Evolutionary conservation across 2,797 vertebrate genomes (phyloP).

Genomic region (Vultur gryphus): DNA sequence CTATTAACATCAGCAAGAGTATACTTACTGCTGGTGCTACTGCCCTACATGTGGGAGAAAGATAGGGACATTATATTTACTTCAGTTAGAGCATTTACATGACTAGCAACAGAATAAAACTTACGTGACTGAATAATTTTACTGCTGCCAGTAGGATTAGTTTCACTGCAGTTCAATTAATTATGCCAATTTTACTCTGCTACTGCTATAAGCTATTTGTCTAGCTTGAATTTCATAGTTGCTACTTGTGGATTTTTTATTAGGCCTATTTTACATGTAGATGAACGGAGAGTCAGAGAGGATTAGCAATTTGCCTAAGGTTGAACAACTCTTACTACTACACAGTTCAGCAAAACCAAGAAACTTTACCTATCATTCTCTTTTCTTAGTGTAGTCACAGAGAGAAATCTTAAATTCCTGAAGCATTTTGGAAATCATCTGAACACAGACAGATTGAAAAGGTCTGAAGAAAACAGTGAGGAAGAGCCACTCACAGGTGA

Average conservation of each 20-base stretch:
- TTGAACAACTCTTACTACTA: neutral
- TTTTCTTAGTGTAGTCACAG: neutral
- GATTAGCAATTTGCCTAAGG: neutral
- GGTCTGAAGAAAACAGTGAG: neutral
- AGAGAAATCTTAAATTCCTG: neutral
- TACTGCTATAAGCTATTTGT: neutral
- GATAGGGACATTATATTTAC: neutral
- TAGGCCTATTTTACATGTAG: neutral
- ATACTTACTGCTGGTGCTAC: neutral
- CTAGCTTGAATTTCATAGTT: neutral
- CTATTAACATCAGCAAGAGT: neutral
- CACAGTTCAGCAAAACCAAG: neutral
- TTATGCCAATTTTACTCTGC: neutral
- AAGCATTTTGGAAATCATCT: neutral
- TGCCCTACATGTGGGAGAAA: neutral
- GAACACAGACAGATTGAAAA: neutral
- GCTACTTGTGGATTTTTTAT: neutral
- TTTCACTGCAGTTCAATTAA: neutral
- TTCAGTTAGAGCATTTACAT: neutral
- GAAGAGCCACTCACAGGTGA: neutral
- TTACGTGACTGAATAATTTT: neutral
- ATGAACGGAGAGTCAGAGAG: neutral
- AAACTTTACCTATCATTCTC: neutral
- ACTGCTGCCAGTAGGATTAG: neutral
- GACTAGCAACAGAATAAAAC: neutral